Conservation (phyloP, 2,888 invertebrate genomes). For the Drosophila buzzatii region DNA sequence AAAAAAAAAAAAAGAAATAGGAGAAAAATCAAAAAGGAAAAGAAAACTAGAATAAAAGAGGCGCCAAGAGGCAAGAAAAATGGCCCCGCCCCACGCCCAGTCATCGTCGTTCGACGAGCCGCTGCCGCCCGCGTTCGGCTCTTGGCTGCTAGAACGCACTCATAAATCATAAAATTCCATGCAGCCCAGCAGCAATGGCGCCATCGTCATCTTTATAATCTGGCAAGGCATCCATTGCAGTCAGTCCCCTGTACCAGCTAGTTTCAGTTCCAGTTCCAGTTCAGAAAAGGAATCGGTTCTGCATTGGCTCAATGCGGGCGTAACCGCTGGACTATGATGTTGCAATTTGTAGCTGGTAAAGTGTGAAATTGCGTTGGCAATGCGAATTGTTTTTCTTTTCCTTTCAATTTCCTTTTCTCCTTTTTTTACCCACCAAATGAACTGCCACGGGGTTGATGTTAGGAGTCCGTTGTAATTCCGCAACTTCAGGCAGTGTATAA, state of each 20-base stretch:
- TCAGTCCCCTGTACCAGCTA: constrained; percentile 1
- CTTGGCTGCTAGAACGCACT: constrained; percentile 55
- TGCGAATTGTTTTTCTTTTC: constrained; percentile 66
- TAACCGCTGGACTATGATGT: constrained; percentile 72
- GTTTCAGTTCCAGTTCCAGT: background rate
- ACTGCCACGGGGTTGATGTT: constrained; percentile 5
- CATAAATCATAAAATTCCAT: constrained; percentile 80
- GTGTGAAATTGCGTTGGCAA: constrained; percentile 78
- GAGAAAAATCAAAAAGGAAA: too few species aligned
- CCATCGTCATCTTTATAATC: constrained; percentile 78
- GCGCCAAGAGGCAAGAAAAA: constrained; percentile 50
- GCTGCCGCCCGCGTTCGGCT: constrained; percentile 20
- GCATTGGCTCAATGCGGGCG: constrained; percentile 38
- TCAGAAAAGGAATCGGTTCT: constrained; percentile 21
- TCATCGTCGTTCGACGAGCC: constrained; percentile 6
- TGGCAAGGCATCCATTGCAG: constrained; percentile 45
- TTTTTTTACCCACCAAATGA: constrained; percentile 7
- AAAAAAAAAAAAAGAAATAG: constrained; percentile 15
- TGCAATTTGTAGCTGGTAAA: constrained; percentile 80
- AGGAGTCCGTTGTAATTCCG: constrained; percentile 10
- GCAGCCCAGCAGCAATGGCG: constrained; percentile 53
- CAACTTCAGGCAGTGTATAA: constrained; percentile 18
- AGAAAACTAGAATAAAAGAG: constrained; percentile 4
- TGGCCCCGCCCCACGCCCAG: constrained; percentile 12
- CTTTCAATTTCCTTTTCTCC: background rate